A percentile compares a stretch with the other conserved stretches of the same genome.
Evolutionary conservation across 2,797 vertebrate species (phyloP).

Genomic region (Cryptoprocta ferox): DNA sequence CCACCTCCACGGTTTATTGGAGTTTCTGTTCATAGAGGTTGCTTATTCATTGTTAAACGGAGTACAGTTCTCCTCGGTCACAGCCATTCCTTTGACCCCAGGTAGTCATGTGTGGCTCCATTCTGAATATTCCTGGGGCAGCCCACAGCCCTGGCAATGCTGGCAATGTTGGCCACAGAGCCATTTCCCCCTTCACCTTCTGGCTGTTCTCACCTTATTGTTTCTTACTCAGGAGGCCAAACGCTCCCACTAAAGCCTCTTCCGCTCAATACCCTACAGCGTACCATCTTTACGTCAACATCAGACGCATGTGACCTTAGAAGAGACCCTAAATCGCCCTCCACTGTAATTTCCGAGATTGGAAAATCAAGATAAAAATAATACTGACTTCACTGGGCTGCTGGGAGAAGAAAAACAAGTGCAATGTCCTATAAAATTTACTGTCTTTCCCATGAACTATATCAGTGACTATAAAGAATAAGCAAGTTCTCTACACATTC

Average conservation of each 20-base stretch:
- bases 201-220: background rate
- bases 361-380: conserved; percentile 42
- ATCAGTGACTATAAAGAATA: background rate
- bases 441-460: background rate
- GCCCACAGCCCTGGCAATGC: background rate
- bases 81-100: background rate
- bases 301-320: background rate
- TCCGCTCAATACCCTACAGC: background rate
- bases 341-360: background rate
- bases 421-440: background rate
- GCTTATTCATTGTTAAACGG: background rate
- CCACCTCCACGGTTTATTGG: background rate
- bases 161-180: background rate
- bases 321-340: background rate
- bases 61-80: background rate
- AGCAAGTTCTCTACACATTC: background rate
- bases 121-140: background rate
- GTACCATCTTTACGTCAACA: background rate
- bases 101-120: background rate
- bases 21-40: background rate
- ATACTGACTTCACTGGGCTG: background rate
- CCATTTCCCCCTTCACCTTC: background rate
- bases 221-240: background rate
- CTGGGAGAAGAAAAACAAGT: conserved; percentile 38
- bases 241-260: background rate